Percentiles rank a stretch among this genome's conserved stretches.
Evolutionary conservation across 2,113 vertebrate species (phyloP).

Genomic region (Crotalus horridus): DNA sequence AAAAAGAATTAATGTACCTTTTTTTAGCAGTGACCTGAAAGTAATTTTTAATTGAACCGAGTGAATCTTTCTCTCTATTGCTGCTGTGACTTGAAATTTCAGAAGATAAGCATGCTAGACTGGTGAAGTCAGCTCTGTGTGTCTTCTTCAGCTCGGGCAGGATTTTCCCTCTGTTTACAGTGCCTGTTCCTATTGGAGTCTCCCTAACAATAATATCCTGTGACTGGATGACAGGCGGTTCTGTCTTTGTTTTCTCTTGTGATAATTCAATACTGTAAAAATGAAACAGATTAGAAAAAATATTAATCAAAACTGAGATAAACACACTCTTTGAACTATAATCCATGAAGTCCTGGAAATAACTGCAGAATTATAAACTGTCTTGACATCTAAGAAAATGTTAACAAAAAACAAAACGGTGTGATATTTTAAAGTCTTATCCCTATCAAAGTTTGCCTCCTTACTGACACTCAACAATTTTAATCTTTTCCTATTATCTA

Average conservation of each 20-base stretch:
- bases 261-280: constrained; percentile 66
- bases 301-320: neutral
- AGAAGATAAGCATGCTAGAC: constrained; percentile 32
- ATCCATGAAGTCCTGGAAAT: neutral
- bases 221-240: constrained; percentile 64
- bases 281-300: neutral
- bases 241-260: constrained; percentile 60
- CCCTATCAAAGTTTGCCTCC: neutral
- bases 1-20: constrained; percentile 70
- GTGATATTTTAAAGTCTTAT: neutral
- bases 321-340: neutral
- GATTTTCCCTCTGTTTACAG: constrained; percentile 38
- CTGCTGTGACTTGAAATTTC: constrained; percentile 33
- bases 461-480: neutral
- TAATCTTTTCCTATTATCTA: neutral
- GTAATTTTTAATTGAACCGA: constrained; percentile 76
- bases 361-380: neutral
- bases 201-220: constrained; percentile 46
- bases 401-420: neutral
- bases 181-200: constrained; percentile 5
- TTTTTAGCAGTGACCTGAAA: constrained; percentile 79
- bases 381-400: neutral
- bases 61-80: constrained; percentile 52
- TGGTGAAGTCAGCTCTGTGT: constrained; percentile 15
- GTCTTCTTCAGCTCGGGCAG: constrained; percentile 24